phyloP scores from a whole-genome alignment of 2,888 invertebrate species.

The Pammene fasciana region DNA sequence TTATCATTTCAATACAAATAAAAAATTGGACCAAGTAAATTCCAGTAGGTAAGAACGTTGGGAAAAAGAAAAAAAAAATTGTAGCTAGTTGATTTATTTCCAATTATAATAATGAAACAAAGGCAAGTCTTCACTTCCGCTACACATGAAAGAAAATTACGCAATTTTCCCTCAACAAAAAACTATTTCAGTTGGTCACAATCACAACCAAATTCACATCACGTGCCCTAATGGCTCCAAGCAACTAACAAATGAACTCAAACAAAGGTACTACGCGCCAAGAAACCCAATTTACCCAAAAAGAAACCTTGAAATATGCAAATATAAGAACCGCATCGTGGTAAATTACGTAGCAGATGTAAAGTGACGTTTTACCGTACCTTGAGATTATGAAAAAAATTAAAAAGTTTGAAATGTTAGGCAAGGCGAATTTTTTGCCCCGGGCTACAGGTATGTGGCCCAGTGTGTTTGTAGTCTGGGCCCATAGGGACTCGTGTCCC shows the following conservation, averaged over 20 bases:
- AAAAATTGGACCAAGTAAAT: too few species aligned
- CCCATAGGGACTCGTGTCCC: too few species aligned
- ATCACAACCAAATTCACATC: not conserved
- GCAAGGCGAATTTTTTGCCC: not conserved
- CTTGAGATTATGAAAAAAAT: constrained; percentile 33
- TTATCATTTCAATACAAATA: too few species aligned
- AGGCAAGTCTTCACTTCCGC: too few species aligned
- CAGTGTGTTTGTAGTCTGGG: too few species aligned
- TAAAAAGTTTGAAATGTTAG: constrained; percentile 22
- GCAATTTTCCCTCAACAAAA: not conserved
- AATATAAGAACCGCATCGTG: constrained; percentile 22
- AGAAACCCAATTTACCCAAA: constrained; percentile 21
- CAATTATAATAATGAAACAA: too few species aligned
- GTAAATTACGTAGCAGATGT: constrained; percentile 29
- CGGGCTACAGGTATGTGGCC: not conserved
- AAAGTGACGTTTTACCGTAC: constrained; percentile 15
- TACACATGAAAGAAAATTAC: too few species aligned
- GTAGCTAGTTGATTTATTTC: too few species aligned
- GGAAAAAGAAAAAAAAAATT: too few species aligned
- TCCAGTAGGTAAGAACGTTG: too few species aligned
- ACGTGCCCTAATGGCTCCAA: constrained; percentile 19
- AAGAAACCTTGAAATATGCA: constrained; percentile 26
- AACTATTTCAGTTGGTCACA: not conserved
- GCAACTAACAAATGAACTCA: constrained; percentile 20
- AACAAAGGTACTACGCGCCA: constrained; percentile 13